Percentiles rank a stretch among this genome's conserved stretches.
Conservation (phyloP, 2,797 vertebrate genomes). For the Crenuchus spilurus region DNA sequence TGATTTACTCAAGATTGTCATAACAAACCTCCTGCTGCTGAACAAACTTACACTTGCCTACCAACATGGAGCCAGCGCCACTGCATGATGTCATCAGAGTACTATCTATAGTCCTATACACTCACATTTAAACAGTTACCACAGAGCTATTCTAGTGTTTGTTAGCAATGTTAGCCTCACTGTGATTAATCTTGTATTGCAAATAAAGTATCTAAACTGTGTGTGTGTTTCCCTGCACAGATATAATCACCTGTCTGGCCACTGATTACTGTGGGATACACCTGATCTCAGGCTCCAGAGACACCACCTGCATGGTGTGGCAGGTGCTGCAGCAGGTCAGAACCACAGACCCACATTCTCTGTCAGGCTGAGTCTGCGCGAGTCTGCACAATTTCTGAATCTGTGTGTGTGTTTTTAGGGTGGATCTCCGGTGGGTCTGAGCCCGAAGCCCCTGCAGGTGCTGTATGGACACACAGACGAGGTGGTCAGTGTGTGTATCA, state of each 20-base stretch:
- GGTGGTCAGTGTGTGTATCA: constrained; percentile 90
- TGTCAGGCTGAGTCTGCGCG: neutral
- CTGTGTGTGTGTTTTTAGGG: constrained; percentile 75
- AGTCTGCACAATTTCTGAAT: constrained; percentile 20
- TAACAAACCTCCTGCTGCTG: no score
- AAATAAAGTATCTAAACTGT: no score
- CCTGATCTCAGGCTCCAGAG: constrained; percentile 94
- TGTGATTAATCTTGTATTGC: no score
- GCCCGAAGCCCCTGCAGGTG: constrained; percentile 91
- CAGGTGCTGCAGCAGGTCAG: constrained; percentile 91
- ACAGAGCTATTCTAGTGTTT: no score
- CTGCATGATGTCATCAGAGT: no score
- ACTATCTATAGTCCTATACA: no score
- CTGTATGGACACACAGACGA: constrained; percentile 92
- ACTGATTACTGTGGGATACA: constrained; percentile 93
- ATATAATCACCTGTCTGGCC: constrained; percentile 92
- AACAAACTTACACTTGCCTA: no score
- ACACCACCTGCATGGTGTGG: constrained; percentile 97
- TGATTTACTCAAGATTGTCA: no score
- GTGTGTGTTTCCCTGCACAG: constrained; percentile 62
- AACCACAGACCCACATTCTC: neutral
- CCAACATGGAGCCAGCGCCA: no score
- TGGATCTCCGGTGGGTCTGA: constrained; percentile 85
- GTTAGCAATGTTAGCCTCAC: no score
- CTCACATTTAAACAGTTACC: no score